Evolutionary conservation across 2,888 invertebrate species (phyloP).

Genomic region (Melangyna quadrimaculata): DNA sequence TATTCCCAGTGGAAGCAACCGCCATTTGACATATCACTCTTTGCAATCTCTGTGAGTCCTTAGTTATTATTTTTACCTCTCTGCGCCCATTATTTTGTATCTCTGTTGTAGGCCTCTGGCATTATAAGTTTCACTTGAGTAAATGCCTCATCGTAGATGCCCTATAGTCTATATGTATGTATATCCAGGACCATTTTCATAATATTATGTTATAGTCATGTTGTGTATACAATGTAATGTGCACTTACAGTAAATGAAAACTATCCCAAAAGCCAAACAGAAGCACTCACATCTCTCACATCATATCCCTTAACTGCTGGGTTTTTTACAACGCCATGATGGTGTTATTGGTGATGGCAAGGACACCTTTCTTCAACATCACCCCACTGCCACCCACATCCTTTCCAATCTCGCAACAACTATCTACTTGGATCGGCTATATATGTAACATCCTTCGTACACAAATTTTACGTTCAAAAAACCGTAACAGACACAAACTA

Average conservation of each 20-base stretch:
- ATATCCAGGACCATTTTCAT: slow-evolving; percentile 43
- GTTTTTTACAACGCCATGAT: not conserved
- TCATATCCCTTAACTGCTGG: not conserved
- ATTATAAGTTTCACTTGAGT: slow-evolving; percentile 60
- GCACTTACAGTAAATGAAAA: slow-evolving; percentile 68
- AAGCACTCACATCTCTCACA: slow-evolving; percentile 31
- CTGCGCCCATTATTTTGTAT: slow-evolving; percentile 1
- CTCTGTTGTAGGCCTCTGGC: slow-evolving; percentile 41
- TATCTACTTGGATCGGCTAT: not conserved
- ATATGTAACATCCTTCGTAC: not conserved
- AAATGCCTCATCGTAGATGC: slow-evolving; percentile 42
- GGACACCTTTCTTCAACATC: slow-evolving; percentile 9
- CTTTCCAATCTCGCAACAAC: not conserved
- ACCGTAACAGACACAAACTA: slow-evolving; percentile 46
- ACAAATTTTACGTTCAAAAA: slow-evolving; percentile 42
- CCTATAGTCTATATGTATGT: no score
- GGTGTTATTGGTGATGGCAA: not conserved
- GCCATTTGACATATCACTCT: slow-evolving; percentile 63
- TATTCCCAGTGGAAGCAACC: slow-evolving; percentile 51
- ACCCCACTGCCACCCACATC: not conserved
- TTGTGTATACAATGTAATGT: slow-evolving; percentile 60
- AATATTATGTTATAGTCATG: slow-evolving; percentile 27
- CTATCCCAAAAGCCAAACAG: slow-evolving; percentile 62
- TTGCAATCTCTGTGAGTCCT: slow-evolving; percentile 33
- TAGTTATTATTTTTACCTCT: slow-evolving; percentile 56